Evolutionary conservation across 1,140 invertebrate genomes (phyloP), one percentile per base, ranked within the genome.

Genomic region (Halictus rubicundus): DNA sequence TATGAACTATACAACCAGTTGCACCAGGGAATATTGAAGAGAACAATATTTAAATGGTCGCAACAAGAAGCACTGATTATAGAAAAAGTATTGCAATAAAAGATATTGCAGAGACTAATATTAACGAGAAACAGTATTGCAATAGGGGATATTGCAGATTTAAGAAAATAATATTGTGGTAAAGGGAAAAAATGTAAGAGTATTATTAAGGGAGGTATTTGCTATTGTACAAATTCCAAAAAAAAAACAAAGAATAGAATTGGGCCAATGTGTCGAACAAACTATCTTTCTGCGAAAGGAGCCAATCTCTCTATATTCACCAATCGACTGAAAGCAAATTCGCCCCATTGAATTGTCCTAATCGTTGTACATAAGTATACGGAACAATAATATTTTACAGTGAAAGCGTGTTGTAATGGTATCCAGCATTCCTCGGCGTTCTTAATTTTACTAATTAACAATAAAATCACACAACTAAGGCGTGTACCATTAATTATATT

Each of bases 401-500:
- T n/a, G 8, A 69, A 69, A 73, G 27, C 66, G 25, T 54, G 66
- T 5, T 1, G 5, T 42, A 4, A 14, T 16, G 70, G 63, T 60
- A 65, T 86, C 81, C 81, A 57, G 84, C 60, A 57, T 87, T 87
- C 74, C 85, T 78, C 73, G 61, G 60, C 65, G 65, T 83, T 78
- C 64, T 74, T 87, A 69, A 83, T 74, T 86, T 73, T 86, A 82
- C 8, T 76, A 61, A 80, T 74, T 80, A 82, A 79, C 52, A 42
- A 83, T 78, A 19, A 63, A 79, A 85, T 71, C 75, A 78, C 77
- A 64, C 46, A 59, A 57, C 25, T 49, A 74, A 61, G 52, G 64
- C 54, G 78, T 63, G 75, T 83, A 85, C 71, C 74, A 83, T 74
- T 78, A 82, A 88, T 66, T 82, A 89, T 63, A 71, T 84, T 78